phyloP scores from a whole-genome alignment of 53 echinoderm and acorn worm species.

The Stichopus horrens region DNA sequence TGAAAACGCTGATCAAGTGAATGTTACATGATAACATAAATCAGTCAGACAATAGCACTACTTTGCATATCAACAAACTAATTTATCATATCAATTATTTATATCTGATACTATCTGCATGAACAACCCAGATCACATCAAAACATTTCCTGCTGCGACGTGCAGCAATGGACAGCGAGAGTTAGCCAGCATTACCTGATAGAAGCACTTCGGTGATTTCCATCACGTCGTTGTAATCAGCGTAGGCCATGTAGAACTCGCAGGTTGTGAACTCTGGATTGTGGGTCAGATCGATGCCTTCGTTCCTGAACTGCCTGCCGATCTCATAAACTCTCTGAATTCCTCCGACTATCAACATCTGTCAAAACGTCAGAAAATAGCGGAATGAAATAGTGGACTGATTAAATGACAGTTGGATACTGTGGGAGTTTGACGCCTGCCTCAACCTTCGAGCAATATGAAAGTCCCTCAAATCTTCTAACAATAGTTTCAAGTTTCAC shows the following conservation, averaged over 20 bases:
- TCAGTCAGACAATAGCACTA: too few relatives aligned
- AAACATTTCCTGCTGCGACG: neutral
- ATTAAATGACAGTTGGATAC: too few relatives aligned
- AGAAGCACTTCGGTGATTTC: conserved; percentile 81
- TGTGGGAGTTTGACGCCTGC: too few relatives aligned
- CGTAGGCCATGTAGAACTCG: conserved; percentile 99
- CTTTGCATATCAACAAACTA: too few relatives aligned
- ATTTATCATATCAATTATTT: neutral
- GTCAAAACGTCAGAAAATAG: too few relatives aligned
- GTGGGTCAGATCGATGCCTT: conserved; percentile 91
- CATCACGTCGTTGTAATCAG: conserved; percentile 95
- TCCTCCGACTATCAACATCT: conserved; percentile 90
- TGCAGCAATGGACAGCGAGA: neutral
- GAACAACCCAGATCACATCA: neutral
- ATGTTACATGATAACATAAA: neutral
- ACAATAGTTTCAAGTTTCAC: too few relatives aligned
- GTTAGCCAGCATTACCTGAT: conserved; percentile 56
- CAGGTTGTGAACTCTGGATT: conserved; percentile 97
- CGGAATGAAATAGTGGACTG: too few relatives aligned
- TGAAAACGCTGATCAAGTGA: neutral
- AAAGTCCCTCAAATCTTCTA: too few relatives aligned
- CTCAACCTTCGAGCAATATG: too few relatives aligned
- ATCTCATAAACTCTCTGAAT: conserved; percentile 92
- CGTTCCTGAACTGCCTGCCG: conserved; percentile 91
- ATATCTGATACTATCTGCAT: neutral